Percentiles rank a stretch among this genome's conserved stretches.
phyloP scores from a whole-genome alignment of 2,888 invertebrate genomes.

The Lapara coniferarum region DNA sequence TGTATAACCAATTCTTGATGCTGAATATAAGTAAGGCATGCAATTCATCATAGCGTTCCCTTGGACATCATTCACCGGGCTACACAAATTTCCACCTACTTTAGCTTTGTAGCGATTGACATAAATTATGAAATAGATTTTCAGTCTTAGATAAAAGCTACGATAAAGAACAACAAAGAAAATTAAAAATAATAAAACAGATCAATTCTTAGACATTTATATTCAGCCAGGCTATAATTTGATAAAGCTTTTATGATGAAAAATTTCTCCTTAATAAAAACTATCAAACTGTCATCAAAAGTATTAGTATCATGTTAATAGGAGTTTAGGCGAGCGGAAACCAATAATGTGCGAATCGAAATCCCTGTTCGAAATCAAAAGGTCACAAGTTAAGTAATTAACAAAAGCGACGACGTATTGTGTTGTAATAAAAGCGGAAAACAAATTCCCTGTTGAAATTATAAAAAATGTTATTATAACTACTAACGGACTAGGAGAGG shows the following conservation, averaged over 20 bases:
- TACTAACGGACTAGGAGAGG: constrained; percentile 32
- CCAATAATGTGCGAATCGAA: not conserved
- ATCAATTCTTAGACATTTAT: too few species aligned
- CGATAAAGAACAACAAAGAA: too few species aligned
- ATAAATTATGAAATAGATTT: too few species aligned
- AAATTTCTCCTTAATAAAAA: not conserved
- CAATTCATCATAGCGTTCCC: not conserved
- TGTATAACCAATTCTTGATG: not conserved
- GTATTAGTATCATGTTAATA: not conserved
- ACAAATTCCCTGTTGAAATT: constrained; percentile 21
- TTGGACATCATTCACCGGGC: not conserved
- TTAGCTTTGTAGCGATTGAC: not conserved
- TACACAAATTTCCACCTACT: not conserved
- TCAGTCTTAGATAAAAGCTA: too few species aligned
- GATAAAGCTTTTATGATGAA: not conserved
- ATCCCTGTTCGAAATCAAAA: constrained; percentile 1
- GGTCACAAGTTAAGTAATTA: constrained; percentile 6
- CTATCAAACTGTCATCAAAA: not conserved
- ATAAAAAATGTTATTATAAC: constrained; percentile 21
- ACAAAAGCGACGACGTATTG: constrained; percentile 13
- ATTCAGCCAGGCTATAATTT: not conserved
- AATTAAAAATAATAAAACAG: too few species aligned
- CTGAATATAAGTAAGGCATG: not conserved
- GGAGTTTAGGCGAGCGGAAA: not conserved
- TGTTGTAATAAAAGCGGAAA: constrained; percentile 17